Conservation (phyloP, 2,888 invertebrate genomes). For the Cryptocephalus moraei region DNA sequence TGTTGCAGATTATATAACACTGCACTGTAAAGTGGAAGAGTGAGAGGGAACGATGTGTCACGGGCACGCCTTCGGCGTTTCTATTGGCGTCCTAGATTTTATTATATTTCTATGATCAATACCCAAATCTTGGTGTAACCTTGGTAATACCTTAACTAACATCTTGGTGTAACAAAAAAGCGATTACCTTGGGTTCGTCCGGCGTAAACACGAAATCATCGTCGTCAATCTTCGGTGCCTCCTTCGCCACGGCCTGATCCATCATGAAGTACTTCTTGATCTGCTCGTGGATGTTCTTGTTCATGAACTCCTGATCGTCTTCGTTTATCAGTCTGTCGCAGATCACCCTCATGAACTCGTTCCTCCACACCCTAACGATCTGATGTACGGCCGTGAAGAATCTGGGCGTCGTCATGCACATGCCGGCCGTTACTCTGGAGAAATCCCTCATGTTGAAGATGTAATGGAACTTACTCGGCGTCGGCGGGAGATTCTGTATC, state of each 20-base stretch:
- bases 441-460: conserved; percentile 88
- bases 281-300: conserved; percentile 47
- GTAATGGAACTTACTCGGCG: conserved; percentile 90
- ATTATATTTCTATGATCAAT: too few species aligned
- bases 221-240: conserved; percentile 13
- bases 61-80: too few species aligned
- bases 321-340: conserved; percentile 74
- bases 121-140: too few species aligned
- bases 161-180: too few species aligned
- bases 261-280: conserved; percentile 49
- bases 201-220: conserved; percentile 17
- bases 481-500: conserved; percentile 72
- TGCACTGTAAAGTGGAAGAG: too few species aligned
- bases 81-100: too few species aligned
- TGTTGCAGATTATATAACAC: too few species aligned
- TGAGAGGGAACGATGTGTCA: too few species aligned
- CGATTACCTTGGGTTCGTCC: conserved; percentile 5
- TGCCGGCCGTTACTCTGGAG: conserved; percentile 68
- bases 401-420: conserved; percentile 65
- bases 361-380: conserved; percentile 80
- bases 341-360: conserved; percentile 79
- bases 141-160: too few species aligned
- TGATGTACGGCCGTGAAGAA: conserved; percentile 58
- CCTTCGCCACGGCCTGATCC: conserved; percentile 32
- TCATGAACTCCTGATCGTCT: conserved; percentile 55